These are phyloP conservation scores for Heterotilapia buettikoferi DNA, from an alignment of 2,113 vertebrate species.

Conservation along the genomic window DNA sequence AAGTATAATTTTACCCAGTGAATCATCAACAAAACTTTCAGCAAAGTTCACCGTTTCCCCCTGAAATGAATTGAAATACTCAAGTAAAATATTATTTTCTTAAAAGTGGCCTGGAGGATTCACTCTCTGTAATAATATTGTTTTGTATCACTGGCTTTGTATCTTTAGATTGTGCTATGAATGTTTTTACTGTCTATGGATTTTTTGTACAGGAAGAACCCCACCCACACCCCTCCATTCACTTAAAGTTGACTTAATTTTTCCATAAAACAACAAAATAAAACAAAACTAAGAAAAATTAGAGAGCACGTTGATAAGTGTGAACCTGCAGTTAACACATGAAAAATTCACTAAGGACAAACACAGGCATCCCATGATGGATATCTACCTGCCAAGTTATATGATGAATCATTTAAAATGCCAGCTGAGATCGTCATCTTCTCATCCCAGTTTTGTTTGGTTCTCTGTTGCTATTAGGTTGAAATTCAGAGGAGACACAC, in stretches of 20 bases:
- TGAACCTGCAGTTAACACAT: background rate
- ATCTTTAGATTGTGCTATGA: background rate
- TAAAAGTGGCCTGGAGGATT: background rate
- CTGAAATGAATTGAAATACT: background rate
- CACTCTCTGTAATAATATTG: background rate
- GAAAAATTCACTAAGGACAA: background rate
- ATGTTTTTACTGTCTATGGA: background rate
- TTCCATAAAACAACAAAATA: background rate
- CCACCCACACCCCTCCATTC: background rate
- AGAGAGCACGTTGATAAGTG: background rate
- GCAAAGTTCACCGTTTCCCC: background rate
- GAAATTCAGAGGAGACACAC: background rate
- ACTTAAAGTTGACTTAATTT: background rate
- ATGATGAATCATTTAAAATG: slow-evolving; percentile 30
- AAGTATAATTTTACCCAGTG: too few relatives aligned
- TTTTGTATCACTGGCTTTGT: background rate
- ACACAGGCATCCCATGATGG: slow-evolving; percentile 26
- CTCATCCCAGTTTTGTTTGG: background rate
- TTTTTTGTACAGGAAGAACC: background rate
- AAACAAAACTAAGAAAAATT: background rate
- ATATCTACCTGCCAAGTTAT: slow-evolving; percentile 22
- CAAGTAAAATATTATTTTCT: background rate
- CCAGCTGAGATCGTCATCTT: slow-evolving; percentile 36
- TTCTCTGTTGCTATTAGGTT: background rate
- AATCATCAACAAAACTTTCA: background rate